Evolutionary conservation across 2,797 vertebrate genomes (phyloP).

Genomic region (Parauchenoglanis punctatus): DNA sequence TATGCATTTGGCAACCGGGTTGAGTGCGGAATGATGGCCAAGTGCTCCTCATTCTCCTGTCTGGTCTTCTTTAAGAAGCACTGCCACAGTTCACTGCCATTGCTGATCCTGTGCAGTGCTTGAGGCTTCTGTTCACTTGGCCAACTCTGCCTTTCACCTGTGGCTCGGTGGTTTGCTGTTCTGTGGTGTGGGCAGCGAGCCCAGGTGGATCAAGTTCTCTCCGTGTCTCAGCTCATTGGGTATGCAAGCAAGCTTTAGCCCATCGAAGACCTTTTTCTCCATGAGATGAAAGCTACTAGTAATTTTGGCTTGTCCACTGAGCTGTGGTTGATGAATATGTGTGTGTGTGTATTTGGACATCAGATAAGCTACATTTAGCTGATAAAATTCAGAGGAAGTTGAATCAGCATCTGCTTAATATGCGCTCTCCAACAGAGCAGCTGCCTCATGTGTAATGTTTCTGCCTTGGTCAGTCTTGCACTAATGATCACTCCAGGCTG

Average conservation of each 20-base stretch:
- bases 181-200: constrained; percentile 32
- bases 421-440: constrained; percentile 8
- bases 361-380: constrained; percentile 50
- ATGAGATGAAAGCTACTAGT: constrained; percentile 44
- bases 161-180: constrained; percentile 41
- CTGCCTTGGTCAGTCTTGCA: background rate
- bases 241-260: constrained; percentile 54
- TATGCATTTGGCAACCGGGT: constrained; percentile 4
- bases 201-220: constrained; percentile 55
- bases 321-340: constrained; percentile 36
- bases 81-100: constrained; percentile 44
- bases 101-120: constrained; percentile 31
- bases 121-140: constrained; percentile 33
- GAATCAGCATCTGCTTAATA: constrained; percentile 50
- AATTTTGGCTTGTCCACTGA: constrained; percentile 35
- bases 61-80: constrained; percentile 29
- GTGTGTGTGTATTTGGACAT: constrained; percentile 20
- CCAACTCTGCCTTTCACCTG: constrained; percentile 48
- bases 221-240: constrained; percentile 63
- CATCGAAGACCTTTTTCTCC: constrained; percentile 30
- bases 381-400: constrained; percentile 49
- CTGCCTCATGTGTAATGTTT: constrained; percentile 14
- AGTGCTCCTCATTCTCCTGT: constrained; percentile 28
- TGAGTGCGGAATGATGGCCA: constrained; percentile 23
- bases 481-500: constrained; percentile 16